Percentiles rank a stretch among this genome's conserved stretches.
These are phyloP conservation scores for Pyrrhosoma nymphula DNA, from an alignment of 2,888 invertebrate species.

Conservation along the genomic window DNA sequence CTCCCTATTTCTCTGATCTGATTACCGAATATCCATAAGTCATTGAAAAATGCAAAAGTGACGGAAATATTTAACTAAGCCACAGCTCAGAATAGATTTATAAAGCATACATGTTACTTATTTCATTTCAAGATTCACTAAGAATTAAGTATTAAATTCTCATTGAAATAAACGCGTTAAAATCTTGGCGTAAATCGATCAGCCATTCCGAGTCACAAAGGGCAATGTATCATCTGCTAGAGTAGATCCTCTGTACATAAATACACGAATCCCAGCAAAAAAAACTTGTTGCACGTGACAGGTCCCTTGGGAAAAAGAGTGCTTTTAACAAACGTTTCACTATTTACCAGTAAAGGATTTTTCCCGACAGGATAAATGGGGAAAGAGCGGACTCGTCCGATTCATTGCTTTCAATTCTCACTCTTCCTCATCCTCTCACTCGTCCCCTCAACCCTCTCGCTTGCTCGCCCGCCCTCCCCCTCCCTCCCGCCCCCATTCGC, in stretches of 20 bases:
- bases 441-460: too few relatives aligned
- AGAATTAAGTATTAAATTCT: too few relatives aligned
- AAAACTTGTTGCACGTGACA: slow-evolving; percentile 16
- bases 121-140: too few relatives aligned
- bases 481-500: neutral
- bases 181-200: too few relatives aligned
- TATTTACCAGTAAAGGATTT: neutral
- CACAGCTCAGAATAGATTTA: too few relatives aligned
- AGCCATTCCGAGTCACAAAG: neutral
- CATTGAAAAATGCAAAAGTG: too few relatives aligned
- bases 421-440: neutral
- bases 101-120: too few relatives aligned
- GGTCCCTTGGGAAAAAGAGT: neutral
- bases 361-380: neutral
- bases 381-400: neutral
- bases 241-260: neutral
- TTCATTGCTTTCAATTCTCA: neutral
- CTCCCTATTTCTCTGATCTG: too few relatives aligned
- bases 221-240: neutral
- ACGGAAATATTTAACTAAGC: too few relatives aligned
- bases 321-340: slow-evolving; percentile 18
- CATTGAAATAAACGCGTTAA: too few relatives aligned
- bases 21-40: too few relatives aligned
- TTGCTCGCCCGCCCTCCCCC: neutral
- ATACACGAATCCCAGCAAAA: neutral